These are phyloP conservation scores for Tichodroma muraria DNA, from an alignment of 2,113 vertebrate species.

Conservation along the genomic window DNA sequence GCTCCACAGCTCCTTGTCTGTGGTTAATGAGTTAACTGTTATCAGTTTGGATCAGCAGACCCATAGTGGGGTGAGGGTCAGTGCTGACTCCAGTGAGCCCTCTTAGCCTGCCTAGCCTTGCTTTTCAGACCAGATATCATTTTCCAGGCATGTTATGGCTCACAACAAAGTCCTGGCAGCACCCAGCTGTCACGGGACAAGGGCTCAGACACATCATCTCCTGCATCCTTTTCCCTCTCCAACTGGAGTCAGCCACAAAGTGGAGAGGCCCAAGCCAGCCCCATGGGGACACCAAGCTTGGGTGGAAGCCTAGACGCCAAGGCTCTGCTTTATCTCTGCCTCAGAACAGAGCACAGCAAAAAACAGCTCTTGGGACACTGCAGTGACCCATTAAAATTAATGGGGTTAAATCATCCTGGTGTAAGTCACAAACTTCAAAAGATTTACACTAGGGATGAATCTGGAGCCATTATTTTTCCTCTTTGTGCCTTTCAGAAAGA, in stretches of 20 bases:
- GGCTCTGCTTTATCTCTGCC: slow-evolving; percentile 41
- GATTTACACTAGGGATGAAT: slow-evolving; percentile 37
- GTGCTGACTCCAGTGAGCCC: not conserved
- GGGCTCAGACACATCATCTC: not conserved
- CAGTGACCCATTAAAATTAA: slow-evolving; percentile 48
- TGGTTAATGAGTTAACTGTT: not conserved
- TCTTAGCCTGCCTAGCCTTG: not conserved
- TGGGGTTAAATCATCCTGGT: slow-evolving; percentile 18
- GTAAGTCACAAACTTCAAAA: slow-evolving; percentile 37
- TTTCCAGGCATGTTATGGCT: not conserved
- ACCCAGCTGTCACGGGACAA: not conserved
- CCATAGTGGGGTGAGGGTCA: rapidly evolving
- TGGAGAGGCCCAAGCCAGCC: not conserved
- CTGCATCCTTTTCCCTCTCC: not conserved
- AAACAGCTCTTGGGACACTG: not conserved
- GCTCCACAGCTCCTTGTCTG: not conserved
- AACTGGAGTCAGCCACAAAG: not conserved
- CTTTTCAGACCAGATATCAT: not conserved
- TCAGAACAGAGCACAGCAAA: not conserved
- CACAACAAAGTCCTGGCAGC: not conserved
- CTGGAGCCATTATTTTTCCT: slow-evolving; percentile 20
- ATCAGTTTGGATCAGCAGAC: not conserved
- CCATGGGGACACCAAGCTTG: slow-evolving; percentile 12
- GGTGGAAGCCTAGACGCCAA: not conserved
- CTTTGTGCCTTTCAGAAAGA: slow-evolving; percentile 26